phyloP scores from a whole-genome alignment of 2,113 vertebrate genomes.

The Onychostoma macrolepis region DNA sequence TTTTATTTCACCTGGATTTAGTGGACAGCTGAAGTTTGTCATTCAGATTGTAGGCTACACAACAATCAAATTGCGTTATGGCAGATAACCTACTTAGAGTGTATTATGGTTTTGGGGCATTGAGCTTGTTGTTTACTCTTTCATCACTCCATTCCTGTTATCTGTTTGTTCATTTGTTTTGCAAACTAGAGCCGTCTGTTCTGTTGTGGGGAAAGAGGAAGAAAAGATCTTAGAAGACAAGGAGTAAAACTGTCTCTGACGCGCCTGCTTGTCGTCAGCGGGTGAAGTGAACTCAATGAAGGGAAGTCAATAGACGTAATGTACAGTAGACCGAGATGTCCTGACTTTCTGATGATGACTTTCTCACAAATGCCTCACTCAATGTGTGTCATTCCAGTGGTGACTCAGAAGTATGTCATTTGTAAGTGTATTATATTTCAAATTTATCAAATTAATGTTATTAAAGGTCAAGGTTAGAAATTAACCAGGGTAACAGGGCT shows the following conservation, averaged over 20 bases:
- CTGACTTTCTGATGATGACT: not conserved
- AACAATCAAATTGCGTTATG: constrained; percentile 70
- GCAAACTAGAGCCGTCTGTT: constrained; percentile 79
- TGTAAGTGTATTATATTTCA: not conserved
- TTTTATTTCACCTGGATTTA: constrained; percentile 34
- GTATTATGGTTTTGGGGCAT: constrained; percentile 76
- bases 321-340: constrained; percentile 7
- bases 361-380: not conserved
- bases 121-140: constrained; percentile 78
- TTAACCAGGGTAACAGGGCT: not conserved
- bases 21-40: constrained; percentile 48
- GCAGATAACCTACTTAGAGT: constrained; percentile 76
- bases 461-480: not conserved
- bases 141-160: constrained; percentile 76
- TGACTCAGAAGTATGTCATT: not conserved
- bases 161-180: constrained; percentile 81
- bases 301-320: not conserved
- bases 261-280: constrained; percentile 4
- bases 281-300: not conserved
- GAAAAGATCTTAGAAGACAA: constrained; percentile 60
- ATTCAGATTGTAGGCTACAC: constrained; percentile 47
- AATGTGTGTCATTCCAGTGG: not conserved
- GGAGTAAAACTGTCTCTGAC: constrained; percentile 26
- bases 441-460: not conserved
- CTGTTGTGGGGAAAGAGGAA: constrained; percentile 70